Evolutionary conservation across 2,113 vertebrate genomes (phyloP).

Genomic region (Anolis carolinensis): DNA sequence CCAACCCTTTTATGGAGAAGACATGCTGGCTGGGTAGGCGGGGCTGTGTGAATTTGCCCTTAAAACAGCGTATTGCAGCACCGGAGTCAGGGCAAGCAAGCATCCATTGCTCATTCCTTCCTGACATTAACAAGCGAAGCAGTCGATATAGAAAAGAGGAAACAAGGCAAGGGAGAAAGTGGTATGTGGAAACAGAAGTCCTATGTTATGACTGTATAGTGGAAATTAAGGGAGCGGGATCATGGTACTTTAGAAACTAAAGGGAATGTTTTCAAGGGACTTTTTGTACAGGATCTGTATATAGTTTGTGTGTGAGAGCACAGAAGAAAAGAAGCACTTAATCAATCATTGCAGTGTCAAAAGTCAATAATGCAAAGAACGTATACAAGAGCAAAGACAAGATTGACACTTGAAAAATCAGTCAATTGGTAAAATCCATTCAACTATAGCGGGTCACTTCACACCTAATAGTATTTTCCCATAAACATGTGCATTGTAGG

Average conservation of each 20-base stretch:
- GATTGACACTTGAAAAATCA: not conserved
- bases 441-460: not conserved
- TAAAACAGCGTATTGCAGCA: not conserved
- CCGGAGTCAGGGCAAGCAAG: not conserved
- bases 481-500: not conserved
- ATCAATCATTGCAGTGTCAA: not conserved
- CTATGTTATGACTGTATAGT: not conserved
- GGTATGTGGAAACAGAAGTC: not conserved
- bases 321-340: not conserved
- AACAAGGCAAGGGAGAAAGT: not conserved
- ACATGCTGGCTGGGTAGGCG: not conserved
- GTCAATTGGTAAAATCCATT: not conserved
- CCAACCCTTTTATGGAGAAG: not conserved
- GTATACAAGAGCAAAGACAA: not conserved
- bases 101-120: not conserved
- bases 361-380: slow-evolving; percentile 18
- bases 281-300: not conserved
- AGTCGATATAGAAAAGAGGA: not conserved
- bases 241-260: slow-evolving; percentile 21
- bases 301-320: not conserved
- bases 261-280: not conserved
- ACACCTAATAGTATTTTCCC: not conserved
- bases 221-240: not conserved
- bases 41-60: not conserved
- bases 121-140: not conserved